These are phyloP conservation scores for Paramuricea clavata DNA, from an alignment of 92 coral and sea anemone species.

Conservation along the genomic window DNA sequence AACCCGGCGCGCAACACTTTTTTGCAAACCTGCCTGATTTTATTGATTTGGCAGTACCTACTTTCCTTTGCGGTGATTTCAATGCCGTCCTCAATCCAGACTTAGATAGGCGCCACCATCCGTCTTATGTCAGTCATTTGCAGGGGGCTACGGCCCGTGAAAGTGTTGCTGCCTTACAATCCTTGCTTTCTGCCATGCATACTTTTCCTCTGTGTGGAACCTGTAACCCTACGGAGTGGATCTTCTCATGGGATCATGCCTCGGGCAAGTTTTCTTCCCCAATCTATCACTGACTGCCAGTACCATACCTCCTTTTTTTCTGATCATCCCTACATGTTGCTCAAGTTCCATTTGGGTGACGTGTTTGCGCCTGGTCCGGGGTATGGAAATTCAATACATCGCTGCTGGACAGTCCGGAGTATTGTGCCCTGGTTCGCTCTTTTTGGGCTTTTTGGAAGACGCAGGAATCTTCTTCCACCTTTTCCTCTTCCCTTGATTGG, in stretches of 20 bases:
- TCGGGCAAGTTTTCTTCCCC: constrained; percentile 53
- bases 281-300: constrained; percentile 17
- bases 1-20: constrained; percentile 46
- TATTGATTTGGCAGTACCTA: constrained; percentile 28
- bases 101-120: constrained; percentile 27
- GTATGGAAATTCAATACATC: constrained; percentile 47
- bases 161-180: background rate
- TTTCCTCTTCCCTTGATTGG: constrained; percentile 39
- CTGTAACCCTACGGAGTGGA: too few relatives aligned
- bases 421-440: constrained; percentile 17
- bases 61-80: constrained; percentile 61
- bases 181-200: constrained; percentile 19
- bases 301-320: constrained; percentile 41
- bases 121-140: too few relatives aligned
- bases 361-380: constrained; percentile 9
- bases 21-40: background rate
- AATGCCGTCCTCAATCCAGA: constrained; percentile 64
- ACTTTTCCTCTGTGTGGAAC: constrained; percentile 63
- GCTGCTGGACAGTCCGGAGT: constrained; percentile 26
- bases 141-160: too few relatives aligned
- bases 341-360: background rate
- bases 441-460: constrained; percentile 54
- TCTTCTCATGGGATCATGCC: constrained; percentile 56
- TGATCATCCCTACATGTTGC: constrained; percentile 35
- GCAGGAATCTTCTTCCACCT: background rate